A percentile compares a stretch with the other conserved stretches of the same genome.
phyloP scores from a whole-genome alignment of 2,888 invertebrate genomes.

The Lamellibrachia satsuma region DNA sequence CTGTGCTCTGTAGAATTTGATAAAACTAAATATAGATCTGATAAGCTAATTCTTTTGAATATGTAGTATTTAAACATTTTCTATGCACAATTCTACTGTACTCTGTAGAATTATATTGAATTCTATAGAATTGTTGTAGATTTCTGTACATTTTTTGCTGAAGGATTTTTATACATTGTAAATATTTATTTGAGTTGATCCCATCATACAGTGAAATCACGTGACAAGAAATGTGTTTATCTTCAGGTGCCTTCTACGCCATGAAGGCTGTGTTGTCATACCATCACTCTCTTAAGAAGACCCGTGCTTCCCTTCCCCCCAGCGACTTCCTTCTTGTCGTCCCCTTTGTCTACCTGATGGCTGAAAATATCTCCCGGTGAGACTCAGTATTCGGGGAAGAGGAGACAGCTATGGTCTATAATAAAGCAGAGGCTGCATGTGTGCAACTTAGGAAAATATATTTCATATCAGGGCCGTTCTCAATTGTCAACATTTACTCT shows the following conservation, averaged over 20 bases:
- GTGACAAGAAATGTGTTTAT: conserved; percentile 13
- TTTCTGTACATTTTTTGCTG: too few relatives aligned
- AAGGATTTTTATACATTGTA: too few relatives aligned
- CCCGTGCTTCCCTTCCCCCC: conserved; percentile 53
- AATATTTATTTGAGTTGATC: too few relatives aligned
- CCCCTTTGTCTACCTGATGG: conserved; percentile 57
- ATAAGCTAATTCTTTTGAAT: too few relatives aligned
- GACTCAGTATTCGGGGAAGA: background rate
- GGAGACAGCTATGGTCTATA: background rate
- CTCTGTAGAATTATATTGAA: too few relatives aligned
- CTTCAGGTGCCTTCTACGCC: conserved; percentile 60
- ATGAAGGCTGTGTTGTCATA: conserved; percentile 65
- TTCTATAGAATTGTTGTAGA: too few relatives aligned
- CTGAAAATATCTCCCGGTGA: conserved; percentile 55
- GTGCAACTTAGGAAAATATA: background rate
- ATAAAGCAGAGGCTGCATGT: background rate
- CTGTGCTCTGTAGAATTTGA: too few relatives aligned
- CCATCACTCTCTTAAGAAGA: conserved; percentile 56
- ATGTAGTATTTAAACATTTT: too few relatives aligned
- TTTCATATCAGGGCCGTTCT: too few relatives aligned
- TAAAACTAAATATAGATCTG: too few relatives aligned
- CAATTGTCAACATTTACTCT: too few relatives aligned
- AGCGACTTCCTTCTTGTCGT: conserved; percentile 59
- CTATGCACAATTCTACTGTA: too few relatives aligned
- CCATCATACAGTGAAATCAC: background rate